Conservation (phyloP, 2,797 vertebrate species). For the Sebastes hopkinsi region DNA sequence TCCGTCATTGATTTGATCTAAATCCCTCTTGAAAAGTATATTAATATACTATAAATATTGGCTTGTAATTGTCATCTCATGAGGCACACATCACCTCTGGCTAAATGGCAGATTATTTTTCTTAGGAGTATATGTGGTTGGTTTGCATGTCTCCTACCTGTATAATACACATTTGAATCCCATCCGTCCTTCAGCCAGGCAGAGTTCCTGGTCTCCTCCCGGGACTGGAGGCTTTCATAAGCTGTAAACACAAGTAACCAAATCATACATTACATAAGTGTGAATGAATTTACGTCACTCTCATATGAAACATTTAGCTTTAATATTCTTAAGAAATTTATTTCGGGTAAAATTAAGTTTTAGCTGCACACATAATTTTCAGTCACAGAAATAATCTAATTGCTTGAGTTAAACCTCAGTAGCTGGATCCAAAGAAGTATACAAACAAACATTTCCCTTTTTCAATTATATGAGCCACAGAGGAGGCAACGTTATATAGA, state of each 20-base stretch:
- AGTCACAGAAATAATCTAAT: not conserved
- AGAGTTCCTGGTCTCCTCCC: slow-evolving; percentile 91
- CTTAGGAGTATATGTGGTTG: not conserved
- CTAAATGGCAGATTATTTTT: not conserved
- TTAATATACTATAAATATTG: not conserved
- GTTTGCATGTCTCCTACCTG: slow-evolving; percentile 78
- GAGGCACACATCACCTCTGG: not conserved
- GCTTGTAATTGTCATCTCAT: not conserved
- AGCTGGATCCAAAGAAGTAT: not conserved
- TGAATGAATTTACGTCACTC: not conserved
- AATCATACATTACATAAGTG: not conserved
- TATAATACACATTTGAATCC: slow-evolving; percentile 92
- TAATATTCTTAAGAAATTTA: not conserved
- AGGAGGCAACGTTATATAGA: not conserved
- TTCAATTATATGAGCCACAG: not conserved
- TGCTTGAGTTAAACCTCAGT: not conserved
- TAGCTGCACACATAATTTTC: not conserved
- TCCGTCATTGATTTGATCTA: not conserved
- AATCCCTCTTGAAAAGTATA: accelerated
- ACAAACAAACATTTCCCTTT: not conserved
- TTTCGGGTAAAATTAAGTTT: not conserved
- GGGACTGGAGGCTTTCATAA: slow-evolving; percentile 91
- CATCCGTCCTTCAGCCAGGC: slow-evolving; percentile 96
- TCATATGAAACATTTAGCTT: not conserved
- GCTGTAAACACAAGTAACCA: slow-evolving; percentile 73